These are phyloP conservation scores for Dilophus febrilis DNA, from an alignment of 2,888 invertebrate species.

Conservation along the genomic window DNA sequence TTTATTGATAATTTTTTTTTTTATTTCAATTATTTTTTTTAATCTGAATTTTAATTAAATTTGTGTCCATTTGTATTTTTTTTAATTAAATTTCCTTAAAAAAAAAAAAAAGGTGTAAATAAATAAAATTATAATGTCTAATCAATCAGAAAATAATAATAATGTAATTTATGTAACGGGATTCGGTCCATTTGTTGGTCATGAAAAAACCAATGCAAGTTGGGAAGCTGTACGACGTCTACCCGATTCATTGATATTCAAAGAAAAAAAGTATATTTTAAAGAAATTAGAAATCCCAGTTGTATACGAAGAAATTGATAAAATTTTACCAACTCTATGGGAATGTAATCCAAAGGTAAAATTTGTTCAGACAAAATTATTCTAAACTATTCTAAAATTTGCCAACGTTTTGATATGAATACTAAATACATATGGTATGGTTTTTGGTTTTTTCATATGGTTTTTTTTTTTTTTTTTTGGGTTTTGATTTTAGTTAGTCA, in stretches of 20 bases:
- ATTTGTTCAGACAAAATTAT: too few relatives aligned
- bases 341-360: conserved; percentile 41
- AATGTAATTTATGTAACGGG: conserved; percentile 39
- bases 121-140: too few relatives aligned
- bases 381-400: too few relatives aligned
- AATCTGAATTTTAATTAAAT: too few relatives aligned
- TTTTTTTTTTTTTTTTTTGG: conserved; percentile 1
- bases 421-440: not conserved
- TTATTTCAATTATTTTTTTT: too few relatives aligned
- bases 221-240: conserved; percentile 56
- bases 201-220: conserved; percentile 49
- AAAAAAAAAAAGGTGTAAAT: too few relatives aligned
- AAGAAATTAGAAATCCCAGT: conserved; percentile 42
- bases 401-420: not conserved
- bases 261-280: conserved; percentile 31
- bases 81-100: too few relatives aligned
- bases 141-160: conserved; percentile 3
- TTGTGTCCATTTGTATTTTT: too few relatives aligned
- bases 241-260: conserved; percentile 19
- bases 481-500: conserved; percentile 19
- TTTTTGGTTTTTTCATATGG: not conserved
- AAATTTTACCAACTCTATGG: conserved; percentile 44
- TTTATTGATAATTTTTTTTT: too few relatives aligned
- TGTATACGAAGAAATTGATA: conserved; percentile 43
- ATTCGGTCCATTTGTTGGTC: conserved; percentile 58